Conservation (phyloP, 2,113 vertebrate genomes). For the Petromus typicus region DNA sequence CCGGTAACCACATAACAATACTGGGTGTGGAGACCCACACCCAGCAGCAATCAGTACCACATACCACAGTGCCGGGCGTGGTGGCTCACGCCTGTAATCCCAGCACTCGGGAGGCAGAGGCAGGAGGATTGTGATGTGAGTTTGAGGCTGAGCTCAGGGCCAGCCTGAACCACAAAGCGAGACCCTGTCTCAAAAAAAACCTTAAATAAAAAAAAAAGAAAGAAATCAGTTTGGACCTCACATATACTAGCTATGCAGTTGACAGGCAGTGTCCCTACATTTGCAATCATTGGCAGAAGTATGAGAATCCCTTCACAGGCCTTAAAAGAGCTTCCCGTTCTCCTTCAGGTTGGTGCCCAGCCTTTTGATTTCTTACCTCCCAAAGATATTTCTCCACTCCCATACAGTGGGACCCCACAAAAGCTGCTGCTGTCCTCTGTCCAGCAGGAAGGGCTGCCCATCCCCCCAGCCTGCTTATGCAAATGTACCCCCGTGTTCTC, state of each 20-base stretch:
- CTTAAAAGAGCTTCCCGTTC: background rate
- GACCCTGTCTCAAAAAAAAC: too few species aligned
- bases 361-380: background rate
- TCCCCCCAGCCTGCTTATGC: background rate
- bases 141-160: too few species aligned
- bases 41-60: too few species aligned
- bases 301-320: background rate
- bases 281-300: background rate
- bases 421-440: background rate
- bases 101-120: too few species aligned
- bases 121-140: too few species aligned
- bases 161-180: too few species aligned
- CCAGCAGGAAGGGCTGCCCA: background rate
- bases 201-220: too few species aligned
- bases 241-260: background rate
- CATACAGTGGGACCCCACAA: background rate
- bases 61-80: too few species aligned
- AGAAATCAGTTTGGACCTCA: background rate
- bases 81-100: too few species aligned
- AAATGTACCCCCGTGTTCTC: background rate
- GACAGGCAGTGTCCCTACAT: background rate
- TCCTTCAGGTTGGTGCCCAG: background rate
- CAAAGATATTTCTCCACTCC: background rate
- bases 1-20: too few species aligned
- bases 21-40: too few species aligned